These are phyloP conservation scores for Heliconius hewitsoni DNA, from an alignment of 1,140 invertebrate species.

Conservation along the genomic window DNA sequence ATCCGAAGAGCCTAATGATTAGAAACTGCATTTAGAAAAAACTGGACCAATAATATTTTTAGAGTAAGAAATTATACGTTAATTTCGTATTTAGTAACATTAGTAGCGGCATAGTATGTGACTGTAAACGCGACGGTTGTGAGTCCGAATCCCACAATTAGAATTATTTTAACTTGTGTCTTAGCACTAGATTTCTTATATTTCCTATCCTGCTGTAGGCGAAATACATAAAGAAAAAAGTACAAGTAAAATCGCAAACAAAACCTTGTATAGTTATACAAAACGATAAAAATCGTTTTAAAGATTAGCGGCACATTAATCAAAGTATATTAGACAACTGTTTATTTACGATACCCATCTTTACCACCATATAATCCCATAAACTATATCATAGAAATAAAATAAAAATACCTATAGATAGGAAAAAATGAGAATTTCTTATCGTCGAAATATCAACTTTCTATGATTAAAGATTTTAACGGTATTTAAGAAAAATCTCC, in stretches of 20 bases:
- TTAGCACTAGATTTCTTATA: too few species aligned
- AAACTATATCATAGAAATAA: background rate
- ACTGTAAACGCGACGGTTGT: too few species aligned
- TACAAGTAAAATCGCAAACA: background rate
- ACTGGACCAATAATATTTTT: too few species aligned
- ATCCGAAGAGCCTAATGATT: too few species aligned
- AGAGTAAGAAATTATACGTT: too few species aligned
- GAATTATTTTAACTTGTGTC: too few species aligned
- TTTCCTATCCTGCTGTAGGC: too few species aligned
- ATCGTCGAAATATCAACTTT: background rate
- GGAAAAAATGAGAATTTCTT: slow-evolving; percentile 2
- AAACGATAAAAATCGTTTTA: background rate
- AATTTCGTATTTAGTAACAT: too few species aligned
- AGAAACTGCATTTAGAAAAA: too few species aligned
- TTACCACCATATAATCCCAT: slow-evolving; percentile 5
- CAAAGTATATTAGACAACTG: slow-evolving; percentile 4
- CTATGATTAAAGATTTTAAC: background rate
- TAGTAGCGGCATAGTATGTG: too few species aligned
- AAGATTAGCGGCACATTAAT: slow-evolving; percentile 13
- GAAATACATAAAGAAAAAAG: background rate
- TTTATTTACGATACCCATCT: slow-evolving; percentile 6
- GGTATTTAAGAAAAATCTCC: slow-evolving; percentile 10
- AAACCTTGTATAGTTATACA: background rate
- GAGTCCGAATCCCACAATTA: too few species aligned
- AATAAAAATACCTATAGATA: background rate